Conservation (phyloP, 1,140 invertebrate genomes). For the Drosophila setifemur region DNA sequence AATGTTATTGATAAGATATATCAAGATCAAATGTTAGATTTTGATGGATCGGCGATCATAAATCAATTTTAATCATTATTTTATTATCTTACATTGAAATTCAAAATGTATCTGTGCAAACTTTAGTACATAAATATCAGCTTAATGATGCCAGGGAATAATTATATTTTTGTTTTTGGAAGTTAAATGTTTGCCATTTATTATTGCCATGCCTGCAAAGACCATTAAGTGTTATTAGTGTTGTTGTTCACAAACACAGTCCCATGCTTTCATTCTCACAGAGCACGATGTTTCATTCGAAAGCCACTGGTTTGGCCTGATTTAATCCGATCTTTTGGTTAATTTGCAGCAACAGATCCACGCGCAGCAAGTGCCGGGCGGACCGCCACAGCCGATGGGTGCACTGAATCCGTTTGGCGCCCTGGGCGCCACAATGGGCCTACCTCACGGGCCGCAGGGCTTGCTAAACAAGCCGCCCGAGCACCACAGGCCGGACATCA, state of each 20-base stretch:
- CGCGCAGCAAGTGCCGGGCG: slow-evolving; percentile 82
- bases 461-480: slow-evolving; percentile 81
- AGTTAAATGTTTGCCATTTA: not conserved
- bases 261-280: slow-evolving; percentile 32
- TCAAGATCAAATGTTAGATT: no score
- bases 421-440: slow-evolving; percentile 79
- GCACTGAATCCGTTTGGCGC: slow-evolving; percentile 81
- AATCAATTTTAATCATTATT: no score
- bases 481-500: slow-evolving; percentile 81
- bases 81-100: no score
- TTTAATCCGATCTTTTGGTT: slow-evolving; percentile 7
- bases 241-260: slow-evolving; percentile 25
- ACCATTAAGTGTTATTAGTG: slow-evolving; percentile 18
- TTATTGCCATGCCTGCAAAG: not conserved
- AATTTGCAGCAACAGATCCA: slow-evolving; percentile 84
- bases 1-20: no score
- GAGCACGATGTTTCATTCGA: slow-evolving; percentile 27
- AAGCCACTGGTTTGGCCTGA: not conserved
- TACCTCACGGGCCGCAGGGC: slow-evolving; percentile 80
- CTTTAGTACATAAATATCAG: no score
- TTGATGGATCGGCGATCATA: no score
- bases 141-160: no score
- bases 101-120: no score
- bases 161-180: no score
- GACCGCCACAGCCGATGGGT: slow-evolving; percentile 81